phyloP scores from a whole-genome alignment of 2,113 vertebrate genomes.

The Odocoileus virginianus region DNA sequence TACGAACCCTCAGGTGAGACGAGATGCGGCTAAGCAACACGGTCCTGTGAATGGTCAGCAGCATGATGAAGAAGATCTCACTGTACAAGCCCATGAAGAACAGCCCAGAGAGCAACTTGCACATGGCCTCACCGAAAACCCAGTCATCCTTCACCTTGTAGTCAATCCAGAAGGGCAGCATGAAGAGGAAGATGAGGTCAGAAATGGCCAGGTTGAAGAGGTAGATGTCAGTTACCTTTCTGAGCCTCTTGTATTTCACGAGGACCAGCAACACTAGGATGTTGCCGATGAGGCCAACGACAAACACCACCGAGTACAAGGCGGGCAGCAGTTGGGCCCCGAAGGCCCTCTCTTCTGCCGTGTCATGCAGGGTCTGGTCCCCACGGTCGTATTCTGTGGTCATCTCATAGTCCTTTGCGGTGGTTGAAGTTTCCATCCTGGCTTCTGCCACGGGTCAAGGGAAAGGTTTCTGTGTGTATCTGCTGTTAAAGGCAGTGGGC shows the following conservation, averaged over 20 bases:
- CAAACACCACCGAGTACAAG: slow-evolving; percentile 83
- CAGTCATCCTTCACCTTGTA: slow-evolving; percentile 77
- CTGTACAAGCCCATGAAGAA: slow-evolving; percentile 86
- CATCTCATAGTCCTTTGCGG: rapidly evolving
- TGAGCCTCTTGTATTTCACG: slow-evolving; percentile 80
- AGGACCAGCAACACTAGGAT: slow-evolving; percentile 83
- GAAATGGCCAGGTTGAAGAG: slow-evolving; percentile 87
- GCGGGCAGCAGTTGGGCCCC: slow-evolving; percentile 73
- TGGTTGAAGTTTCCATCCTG: not conserved
- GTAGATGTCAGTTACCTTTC: slow-evolving; percentile 84
- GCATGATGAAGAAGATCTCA: slow-evolving; percentile 85
- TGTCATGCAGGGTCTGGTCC: not conserved
- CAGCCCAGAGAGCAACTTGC: slow-evolving; percentile 79
- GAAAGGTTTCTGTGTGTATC: not conserved
- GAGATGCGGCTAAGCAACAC: rapidly evolving
- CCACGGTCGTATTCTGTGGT: slow-evolving; percentile 15
- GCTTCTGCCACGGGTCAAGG: not conserved
- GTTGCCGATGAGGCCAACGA: slow-evolving; percentile 82
- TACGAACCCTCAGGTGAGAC: slow-evolving; percentile 52
- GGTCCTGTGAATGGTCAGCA: slow-evolving; percentile 83
- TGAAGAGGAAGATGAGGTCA: slow-evolving; percentile 82
- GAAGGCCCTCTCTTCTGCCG: slow-evolving; percentile 33
- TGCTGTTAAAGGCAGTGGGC: not conserved
- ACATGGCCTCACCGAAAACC: slow-evolving; percentile 80
- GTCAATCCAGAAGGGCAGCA: slow-evolving; percentile 83